Conservation (phyloP, 2,888 invertebrate genomes). For the Philopedon plagiatum region DNA sequence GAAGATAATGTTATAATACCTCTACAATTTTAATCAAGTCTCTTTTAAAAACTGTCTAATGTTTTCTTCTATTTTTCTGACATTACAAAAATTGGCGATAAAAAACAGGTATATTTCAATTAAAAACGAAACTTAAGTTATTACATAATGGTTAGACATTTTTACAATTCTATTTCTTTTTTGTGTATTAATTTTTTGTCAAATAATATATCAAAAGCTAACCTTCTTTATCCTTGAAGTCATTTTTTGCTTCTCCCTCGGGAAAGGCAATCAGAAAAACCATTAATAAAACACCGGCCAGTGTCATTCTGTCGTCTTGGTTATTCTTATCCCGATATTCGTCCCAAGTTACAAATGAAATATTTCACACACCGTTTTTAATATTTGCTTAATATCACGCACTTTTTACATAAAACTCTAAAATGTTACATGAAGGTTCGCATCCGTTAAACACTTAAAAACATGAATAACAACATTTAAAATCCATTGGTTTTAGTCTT, state of each 20-base stretch:
- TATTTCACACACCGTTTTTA: not conserved
- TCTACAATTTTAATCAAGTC: too few relatives aligned
- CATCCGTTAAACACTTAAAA: not conserved
- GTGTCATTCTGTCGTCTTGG: slow-evolving; percentile 12
- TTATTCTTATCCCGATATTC: not conserved
- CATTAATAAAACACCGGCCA: slow-evolving; percentile 42
- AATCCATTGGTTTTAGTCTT: not conserved
- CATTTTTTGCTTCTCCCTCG: slow-evolving; percentile 38
- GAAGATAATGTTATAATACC: too few relatives aligned
- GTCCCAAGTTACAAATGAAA: not conserved
- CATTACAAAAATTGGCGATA: too few relatives aligned
- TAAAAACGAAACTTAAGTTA: not conserved
- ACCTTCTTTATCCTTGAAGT: slow-evolving; percentile 42
- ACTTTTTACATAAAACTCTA: not conserved
- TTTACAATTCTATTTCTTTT: not conserved
- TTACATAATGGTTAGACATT: not conserved
- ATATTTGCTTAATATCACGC: not conserved
- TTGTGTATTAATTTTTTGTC: not conserved
- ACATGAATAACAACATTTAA: slow-evolving; percentile 9
- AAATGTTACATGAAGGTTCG: not conserved
- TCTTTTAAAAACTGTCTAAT: too few relatives aligned
- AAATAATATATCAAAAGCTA: slow-evolving; percentile 26
- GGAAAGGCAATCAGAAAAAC: slow-evolving; percentile 41
- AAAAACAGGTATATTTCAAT: too few relatives aligned
- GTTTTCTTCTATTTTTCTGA: too few relatives aligned